Percentiles rank a stretch among this genome's conserved stretches.
These are phyloP conservation scores for Bombus fervidus DNA, from an alignment of 1,140 invertebrate genomes.

Conservation along the genomic window DNA sequence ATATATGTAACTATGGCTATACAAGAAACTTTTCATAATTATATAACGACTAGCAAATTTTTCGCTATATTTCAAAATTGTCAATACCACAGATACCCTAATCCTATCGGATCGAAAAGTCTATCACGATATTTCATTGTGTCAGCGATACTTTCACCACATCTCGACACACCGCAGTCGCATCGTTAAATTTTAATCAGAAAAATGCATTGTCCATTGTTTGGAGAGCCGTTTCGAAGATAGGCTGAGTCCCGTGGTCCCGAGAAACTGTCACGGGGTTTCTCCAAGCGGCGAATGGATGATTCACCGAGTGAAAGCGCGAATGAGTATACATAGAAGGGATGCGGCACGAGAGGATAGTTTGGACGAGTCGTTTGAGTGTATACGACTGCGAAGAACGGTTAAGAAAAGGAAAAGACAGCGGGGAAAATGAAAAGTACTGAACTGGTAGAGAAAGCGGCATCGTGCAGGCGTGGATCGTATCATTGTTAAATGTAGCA, in stretches of 20 bases:
- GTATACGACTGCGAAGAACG: slow-evolving; percentile 37
- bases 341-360: slow-evolving; percentile 46
- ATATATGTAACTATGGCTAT: not conserved
- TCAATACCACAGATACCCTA: not conserved
- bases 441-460: slow-evolving; percentile 27
- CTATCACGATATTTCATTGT: not conserved
- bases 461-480: slow-evolving; percentile 45
- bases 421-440: slow-evolving; percentile 5
- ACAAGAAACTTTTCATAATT: not conserved
- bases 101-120: not conserved
- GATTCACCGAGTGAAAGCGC: slow-evolving; percentile 12
- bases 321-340: slow-evolving; percentile 30
- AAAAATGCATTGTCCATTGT: slow-evolving; percentile 78
- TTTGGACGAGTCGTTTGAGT: slow-evolving; percentile 42
- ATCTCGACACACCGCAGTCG: slow-evolving; percentile 17
- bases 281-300: slow-evolving; percentile 49
- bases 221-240: slow-evolving; percentile 50
- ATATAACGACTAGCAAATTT: not conserved
- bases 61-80: not conserved
- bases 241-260: slow-evolving; percentile 12
- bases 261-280: slow-evolving; percentile 36
- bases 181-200: slow-evolving; percentile 77
- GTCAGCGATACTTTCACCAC: not conserved
- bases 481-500: slow-evolving; percentile 73
- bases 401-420: slow-evolving; percentile 16